Evolutionary conservation across 2,113 vertebrate species (phyloP).

Genomic region (Poeciliopsis retropinna): DNA sequence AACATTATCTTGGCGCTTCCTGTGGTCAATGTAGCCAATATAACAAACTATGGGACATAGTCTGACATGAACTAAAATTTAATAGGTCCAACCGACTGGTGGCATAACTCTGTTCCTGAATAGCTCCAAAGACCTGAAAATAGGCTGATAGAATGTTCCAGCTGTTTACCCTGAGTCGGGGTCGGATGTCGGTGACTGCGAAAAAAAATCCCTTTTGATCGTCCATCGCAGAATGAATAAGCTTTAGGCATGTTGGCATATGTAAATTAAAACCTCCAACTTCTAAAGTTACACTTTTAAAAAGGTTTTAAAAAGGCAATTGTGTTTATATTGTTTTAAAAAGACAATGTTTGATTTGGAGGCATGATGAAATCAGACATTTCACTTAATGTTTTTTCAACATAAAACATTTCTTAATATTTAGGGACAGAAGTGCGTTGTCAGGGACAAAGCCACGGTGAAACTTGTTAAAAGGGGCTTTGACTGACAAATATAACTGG

Average conservation of each 20-base stretch:
- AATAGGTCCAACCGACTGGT: conserved; percentile 53
- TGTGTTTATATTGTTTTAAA: neutral
- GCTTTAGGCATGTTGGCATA: neutral
- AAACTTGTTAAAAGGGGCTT: no score
- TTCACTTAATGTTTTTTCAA: no score
- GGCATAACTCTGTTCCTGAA: conserved; percentile 33
- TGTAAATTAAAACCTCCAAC: neutral
- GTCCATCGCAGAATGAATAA: no score
- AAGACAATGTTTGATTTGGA: neutral
- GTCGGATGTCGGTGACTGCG: neutral
- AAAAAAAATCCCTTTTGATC: neutral
- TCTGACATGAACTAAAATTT: conserved; percentile 60
- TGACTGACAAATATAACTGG: no score
- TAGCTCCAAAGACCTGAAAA: conserved; percentile 26
- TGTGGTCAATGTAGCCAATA: conserved; percentile 22
- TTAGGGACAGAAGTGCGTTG: no score
- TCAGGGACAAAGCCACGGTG: no score
- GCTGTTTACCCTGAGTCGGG: neutral
- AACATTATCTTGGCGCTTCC: conserved; percentile 46
- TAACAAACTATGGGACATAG: conserved; percentile 32
- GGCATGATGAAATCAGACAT: neutral
- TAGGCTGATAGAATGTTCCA: neutral
- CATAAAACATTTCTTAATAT: no score
- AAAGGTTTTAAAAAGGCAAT: neutral
- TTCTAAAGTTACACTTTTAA: neutral